Evolutionary conservation across 2,888 invertebrate genomes (phyloP).

Genomic region (Lomographa bimaculata): DNA sequence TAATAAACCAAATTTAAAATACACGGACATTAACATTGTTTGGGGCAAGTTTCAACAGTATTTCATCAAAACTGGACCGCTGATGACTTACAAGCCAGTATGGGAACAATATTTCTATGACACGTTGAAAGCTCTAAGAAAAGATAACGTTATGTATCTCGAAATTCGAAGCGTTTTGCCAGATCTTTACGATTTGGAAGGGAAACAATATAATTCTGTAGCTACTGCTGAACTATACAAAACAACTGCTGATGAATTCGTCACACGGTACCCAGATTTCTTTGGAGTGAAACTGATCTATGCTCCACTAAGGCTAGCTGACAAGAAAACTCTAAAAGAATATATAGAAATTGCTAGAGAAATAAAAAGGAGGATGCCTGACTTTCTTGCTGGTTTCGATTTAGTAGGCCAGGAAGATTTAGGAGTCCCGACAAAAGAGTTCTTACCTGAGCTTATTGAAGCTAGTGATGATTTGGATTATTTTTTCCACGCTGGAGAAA

Average conservation of each 20-base stretch:
- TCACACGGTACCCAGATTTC: conserved; percentile 84
- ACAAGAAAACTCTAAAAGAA: conserved; percentile 57
- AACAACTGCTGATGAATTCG: conserved; percentile 81
- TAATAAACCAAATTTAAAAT: conserved; percentile 68
- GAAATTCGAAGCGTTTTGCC: conserved; percentile 87
- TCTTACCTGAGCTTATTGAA: conserved; percentile 78
- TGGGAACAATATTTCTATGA: conserved; percentile 87
- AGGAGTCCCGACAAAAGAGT: conserved; percentile 85
- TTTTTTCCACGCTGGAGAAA: conserved; percentile 93
- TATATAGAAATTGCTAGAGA: conserved; percentile 71
- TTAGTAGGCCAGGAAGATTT: conserved; percentile 92
- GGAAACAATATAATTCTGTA: conserved; percentile 75
- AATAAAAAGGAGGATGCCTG: conserved; percentile 82
- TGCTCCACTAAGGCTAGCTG: conserved; percentile 82
- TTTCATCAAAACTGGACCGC: conserved; percentile 75
- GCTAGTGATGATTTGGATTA: conserved; percentile 81
- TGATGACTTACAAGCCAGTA: conserved; percentile 85
- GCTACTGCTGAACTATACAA: conserved; percentile 84
- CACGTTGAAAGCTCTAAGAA: conserved; percentile 84
- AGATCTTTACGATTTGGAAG: conserved; percentile 86
- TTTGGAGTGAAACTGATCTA: conserved; percentile 88
- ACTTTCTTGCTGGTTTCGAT: conserved; percentile 91
- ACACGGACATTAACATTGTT: conserved; percentile 81
- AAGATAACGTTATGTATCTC: conserved; percentile 88
- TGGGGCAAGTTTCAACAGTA: conserved; percentile 84